Conservation (phyloP, 2,113 vertebrate species). For the Hemibagrus wyckioides region DNA sequence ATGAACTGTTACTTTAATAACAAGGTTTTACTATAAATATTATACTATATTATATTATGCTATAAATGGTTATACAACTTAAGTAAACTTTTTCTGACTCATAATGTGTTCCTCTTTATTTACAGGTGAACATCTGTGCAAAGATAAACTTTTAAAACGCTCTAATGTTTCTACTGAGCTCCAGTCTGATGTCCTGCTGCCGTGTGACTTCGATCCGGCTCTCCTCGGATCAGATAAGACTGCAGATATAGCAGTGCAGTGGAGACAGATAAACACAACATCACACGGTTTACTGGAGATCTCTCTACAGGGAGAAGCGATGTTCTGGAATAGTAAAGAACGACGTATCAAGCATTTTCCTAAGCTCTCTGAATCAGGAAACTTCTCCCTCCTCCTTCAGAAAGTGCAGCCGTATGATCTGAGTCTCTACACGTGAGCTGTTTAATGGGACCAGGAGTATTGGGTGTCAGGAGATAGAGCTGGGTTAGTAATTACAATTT, state of each 20-base stretch:
- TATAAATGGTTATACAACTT: background rate
- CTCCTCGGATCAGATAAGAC: slow-evolving; percentile 14
- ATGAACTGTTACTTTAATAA: no score
- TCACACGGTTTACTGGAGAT: background rate
- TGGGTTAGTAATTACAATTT: background rate
- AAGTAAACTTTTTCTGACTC: background rate
- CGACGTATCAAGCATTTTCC: background rate
- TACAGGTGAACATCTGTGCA: slow-evolving; percentile 11
- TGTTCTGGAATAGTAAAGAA: background rate
- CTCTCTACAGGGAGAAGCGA: background rate
- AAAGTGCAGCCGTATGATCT: slow-evolving; percentile 35
- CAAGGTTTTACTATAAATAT: no score
- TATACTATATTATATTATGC: no score
- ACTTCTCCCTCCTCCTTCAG: slow-evolving; percentile 44
- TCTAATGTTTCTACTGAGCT: slow-evolving; percentile 19
- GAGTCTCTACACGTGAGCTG: slow-evolving; percentile 37
- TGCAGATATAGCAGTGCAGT: background rate
- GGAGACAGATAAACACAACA: slow-evolving; percentile 8
- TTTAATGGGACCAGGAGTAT: background rate
- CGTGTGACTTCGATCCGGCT: slow-evolving; percentile 26
- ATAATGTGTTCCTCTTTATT: background rate
- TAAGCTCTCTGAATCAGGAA: slow-evolving; percentile 17
- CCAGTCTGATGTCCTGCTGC: slow-evolving; percentile 40
- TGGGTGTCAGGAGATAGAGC: slow-evolving; percentile 2
- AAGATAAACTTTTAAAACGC: background rate